Conservation (phyloP, 2,113 vertebrate genomes). For the Lepus americanus region DNA sequence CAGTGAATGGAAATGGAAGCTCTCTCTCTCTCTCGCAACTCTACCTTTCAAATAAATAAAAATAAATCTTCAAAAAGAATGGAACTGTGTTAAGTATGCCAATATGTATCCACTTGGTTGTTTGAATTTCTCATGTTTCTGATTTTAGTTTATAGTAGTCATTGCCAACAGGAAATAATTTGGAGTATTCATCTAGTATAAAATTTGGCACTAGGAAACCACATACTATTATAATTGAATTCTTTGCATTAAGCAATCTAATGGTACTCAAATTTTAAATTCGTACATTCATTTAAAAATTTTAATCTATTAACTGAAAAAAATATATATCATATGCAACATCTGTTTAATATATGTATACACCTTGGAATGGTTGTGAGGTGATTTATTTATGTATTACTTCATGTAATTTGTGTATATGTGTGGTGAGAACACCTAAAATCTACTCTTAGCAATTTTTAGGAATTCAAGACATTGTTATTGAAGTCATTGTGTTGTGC, state of each 20-base stretch:
- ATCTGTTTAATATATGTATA: background rate
- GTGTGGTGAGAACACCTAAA: too few species aligned
- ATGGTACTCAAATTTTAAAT: background rate
- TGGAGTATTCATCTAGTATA: conserved; percentile 6
- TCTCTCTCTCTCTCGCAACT: too few species aligned
- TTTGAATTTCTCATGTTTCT: conserved; percentile 25
- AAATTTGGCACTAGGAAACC: background rate
- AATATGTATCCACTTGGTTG: background rate
- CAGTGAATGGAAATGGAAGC: too few species aligned
- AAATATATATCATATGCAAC: background rate
- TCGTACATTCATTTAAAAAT: background rate
- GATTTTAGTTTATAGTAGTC: background rate
- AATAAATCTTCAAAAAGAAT: too few species aligned
- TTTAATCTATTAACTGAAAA: too few species aligned
- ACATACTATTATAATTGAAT: background rate
- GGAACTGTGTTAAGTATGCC: background rate
- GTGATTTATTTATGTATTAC: too few species aligned
- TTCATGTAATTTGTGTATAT: too few species aligned
- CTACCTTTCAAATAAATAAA: too few species aligned
- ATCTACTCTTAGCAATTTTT: too few species aligned
- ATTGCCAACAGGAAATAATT: background rate
- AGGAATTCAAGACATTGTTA: too few species aligned
- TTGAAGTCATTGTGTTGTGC: too few species aligned
- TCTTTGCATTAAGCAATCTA: background rate
- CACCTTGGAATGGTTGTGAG: too few species aligned